These are phyloP conservation scores for Globodera ellingtonae DNA, from an alignment of 1,140 invertebrate genomes.

Conservation along the genomic window DNA sequence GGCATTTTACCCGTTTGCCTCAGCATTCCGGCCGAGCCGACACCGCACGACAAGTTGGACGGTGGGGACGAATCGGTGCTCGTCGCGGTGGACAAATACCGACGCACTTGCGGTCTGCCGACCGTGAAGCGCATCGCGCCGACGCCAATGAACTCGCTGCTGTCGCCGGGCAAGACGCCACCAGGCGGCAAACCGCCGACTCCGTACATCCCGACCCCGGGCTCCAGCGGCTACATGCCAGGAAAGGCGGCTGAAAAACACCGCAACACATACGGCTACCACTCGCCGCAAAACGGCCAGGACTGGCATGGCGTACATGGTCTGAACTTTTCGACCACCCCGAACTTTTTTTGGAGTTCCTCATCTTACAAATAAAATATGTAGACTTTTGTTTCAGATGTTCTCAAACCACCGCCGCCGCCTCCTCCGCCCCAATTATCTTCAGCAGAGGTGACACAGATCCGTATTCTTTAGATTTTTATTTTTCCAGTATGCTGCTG, in stretches of 20 bases:
- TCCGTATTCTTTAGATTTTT: no score
- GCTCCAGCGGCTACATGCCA: neutral
- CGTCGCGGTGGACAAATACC: slow-evolving; percentile 1
- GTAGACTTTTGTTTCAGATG: neutral
- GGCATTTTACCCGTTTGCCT: neutral
- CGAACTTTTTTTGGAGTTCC: no score
- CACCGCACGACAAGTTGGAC: neutral
- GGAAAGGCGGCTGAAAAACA: neutral
- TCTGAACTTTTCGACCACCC: no score
- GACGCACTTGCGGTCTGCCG: slow-evolving; percentile 1
- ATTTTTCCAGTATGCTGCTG: no score
- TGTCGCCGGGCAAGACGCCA: slow-evolving; percentile 10
- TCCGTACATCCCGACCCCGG: slow-evolving; percentile 21
- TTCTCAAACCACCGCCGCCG: neutral
- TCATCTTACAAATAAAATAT: no score
- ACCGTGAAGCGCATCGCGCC: neutral
- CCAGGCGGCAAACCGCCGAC: slow-evolving; percentile 17
- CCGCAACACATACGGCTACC: neutral
- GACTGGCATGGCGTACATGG: neutral
- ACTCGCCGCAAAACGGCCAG: neutral
- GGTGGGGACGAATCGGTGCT: neutral
- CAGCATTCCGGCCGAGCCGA: slow-evolving; percentile 2
- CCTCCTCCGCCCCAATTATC: slow-evolving; percentile 4
- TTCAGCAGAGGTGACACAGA: neutral
- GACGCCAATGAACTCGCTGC: slow-evolving; percentile 2